phyloP scores from a whole-genome alignment of 2,113 vertebrate species.

The Aepyceros melampus region DNA sequence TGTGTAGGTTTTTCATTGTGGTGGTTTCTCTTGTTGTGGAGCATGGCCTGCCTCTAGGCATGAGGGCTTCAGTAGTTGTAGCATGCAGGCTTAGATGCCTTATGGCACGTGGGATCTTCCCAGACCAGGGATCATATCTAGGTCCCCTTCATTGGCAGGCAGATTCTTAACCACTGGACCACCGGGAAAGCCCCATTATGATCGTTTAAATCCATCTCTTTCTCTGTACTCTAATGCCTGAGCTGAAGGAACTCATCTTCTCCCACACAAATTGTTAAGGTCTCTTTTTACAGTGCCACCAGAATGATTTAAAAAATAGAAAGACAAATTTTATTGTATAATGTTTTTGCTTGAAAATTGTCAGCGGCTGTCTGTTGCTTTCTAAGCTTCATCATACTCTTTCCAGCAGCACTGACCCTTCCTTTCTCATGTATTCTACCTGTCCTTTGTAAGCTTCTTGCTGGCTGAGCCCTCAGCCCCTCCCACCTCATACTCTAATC shows the following conservation, averaged over 20 bases:
- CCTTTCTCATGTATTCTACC: background rate
- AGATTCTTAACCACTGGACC: background rate
- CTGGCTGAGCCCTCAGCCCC: background rate
- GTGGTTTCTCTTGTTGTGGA: background rate
- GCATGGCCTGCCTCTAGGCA: background rate
- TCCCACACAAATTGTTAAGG: background rate
- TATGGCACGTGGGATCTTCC: background rate
- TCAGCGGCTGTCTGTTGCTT: background rate
- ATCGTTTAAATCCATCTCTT: background rate
- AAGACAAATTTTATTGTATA: background rate
- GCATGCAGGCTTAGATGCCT: background rate
- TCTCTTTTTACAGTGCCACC: background rate
- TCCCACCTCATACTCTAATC: background rate
- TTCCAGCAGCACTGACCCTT: background rate
- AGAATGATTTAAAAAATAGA: background rate
- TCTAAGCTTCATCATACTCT: background rate
- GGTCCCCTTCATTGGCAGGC: background rate
- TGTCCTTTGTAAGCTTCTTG: background rate
- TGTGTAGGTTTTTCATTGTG: background rate
- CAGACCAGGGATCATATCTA: background rate
- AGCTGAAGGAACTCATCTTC: background rate
- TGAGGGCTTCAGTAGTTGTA: background rate
- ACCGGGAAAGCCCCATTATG: background rate
- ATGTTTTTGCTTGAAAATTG: background rate
- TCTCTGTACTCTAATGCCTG: background rate